Evolutionary conservation across 1,140 invertebrate species (phyloP).

Genomic region (Brachionus calyciflorus): DNA sequence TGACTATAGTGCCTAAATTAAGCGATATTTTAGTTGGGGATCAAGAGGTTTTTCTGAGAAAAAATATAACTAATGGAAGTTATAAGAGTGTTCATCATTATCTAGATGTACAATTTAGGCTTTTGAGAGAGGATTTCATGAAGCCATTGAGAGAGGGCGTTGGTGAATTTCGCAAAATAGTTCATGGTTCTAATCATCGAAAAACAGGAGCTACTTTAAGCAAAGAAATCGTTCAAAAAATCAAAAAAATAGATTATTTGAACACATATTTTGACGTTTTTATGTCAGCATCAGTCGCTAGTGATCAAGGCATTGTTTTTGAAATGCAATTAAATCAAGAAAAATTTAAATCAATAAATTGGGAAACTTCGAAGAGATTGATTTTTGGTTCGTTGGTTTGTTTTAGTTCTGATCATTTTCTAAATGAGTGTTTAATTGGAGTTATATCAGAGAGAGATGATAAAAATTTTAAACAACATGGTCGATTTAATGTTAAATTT

Average conservation of each 20-base stretch:
- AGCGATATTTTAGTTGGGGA: slow-evolving; percentile 51
- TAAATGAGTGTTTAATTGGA: slow-evolving; percentile 20
- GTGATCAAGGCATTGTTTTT: slow-evolving; percentile 48
- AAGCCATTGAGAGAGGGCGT: slow-evolving; percentile 60
- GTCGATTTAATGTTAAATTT: slow-evolving; percentile 18
- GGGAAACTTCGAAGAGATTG: slow-evolving; percentile 63
- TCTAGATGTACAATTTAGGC: slow-evolving; percentile 71
- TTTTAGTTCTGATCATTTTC: slow-evolving; percentile 36
- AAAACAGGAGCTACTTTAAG: neutral
- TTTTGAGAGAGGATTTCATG: slow-evolving; percentile 70
- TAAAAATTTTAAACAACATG: neutral
- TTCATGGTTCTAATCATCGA: neutral
- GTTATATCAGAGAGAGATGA: slow-evolving; percentile 20
- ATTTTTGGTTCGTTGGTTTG: slow-evolving; percentile 63
- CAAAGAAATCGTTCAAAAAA: neutral
- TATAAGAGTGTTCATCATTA: slow-evolving; percentile 70
- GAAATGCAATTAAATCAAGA: slow-evolving; percentile 48
- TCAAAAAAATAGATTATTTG: slow-evolving; percentile 29
- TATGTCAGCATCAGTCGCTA: neutral
- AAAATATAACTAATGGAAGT: slow-evolving; percentile 66
- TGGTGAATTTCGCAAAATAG: slow-evolving; percentile 49
- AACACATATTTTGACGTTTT: slow-evolving; percentile 37
- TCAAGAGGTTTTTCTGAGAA: slow-evolving; percentile 59
- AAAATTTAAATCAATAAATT: slow-evolving; percentile 48
- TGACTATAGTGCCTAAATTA: slow-evolving; percentile 53